Base-by-base conservation (phyloP, 2,113 vertebrate species). In the Oncorhynchus gorbuscha region DNA sequence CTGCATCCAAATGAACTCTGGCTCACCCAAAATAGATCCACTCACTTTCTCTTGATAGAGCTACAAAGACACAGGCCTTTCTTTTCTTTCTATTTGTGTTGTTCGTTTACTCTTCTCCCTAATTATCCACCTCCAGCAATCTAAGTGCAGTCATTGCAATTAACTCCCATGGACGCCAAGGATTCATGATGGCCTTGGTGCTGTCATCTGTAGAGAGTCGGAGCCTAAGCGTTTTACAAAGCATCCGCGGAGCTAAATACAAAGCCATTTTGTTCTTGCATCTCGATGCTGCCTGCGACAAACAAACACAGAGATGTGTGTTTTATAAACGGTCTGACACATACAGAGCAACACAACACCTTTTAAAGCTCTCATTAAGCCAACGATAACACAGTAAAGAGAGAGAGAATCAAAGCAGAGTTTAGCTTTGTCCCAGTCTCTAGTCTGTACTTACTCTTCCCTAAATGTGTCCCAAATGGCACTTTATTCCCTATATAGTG, bases 91-190 rank as follows among this genome's bases (percentile, higher is more conserved):
- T 11, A 82, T 79, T 67, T 55, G 4, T 61, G 59, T 69, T 66
- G 71, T 87, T 76, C 65, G n/a, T 59, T 49, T 65, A 1, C 51
- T 81, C 72, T 75, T 81, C 78, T 75, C 12, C 82, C 84, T 93
- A 92, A 93, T 94, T 90, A 85, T 82, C 88, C 76, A 76, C 85
- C 87, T 87, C 79, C 73, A 85, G 79, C 84, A 39, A 81, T 24
- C 51, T 79, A 80, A 80, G 76, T 83, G 85, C 82, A 84, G 85
- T 86, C 87, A 80, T 84, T 89, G 87, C 90, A 90, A 92, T 92
- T 91, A 92, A 89, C 91, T 82, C 39, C 58, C 83, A 70, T 81
- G 72, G 88, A 84, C 85, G 91, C 91, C 86, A 91, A 80, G 86
- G 82, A 86, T 82, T 79, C 89, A 89, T 83, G 32, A 48, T 72